phyloP scores from a whole-genome alignment of 2,797 vertebrate species.

The Apogon talboti region DNA sequence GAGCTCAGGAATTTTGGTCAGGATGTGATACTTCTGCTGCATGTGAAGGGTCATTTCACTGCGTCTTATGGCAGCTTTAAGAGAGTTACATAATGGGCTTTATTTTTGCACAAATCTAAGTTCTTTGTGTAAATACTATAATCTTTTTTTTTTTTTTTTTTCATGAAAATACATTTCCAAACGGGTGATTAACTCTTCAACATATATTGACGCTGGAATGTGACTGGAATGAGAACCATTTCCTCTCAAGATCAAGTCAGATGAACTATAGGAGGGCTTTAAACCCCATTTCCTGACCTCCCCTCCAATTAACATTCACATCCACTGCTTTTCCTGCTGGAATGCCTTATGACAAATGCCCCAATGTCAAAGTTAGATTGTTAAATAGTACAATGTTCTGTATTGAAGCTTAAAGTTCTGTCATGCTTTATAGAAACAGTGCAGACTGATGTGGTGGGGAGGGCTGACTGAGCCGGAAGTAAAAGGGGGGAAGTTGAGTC shows the following conservation, averaged over 20 bases:
- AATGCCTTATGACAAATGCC: slow-evolving; percentile 1
- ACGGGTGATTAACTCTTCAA: background rate
- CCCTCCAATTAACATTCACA: slow-evolving; percentile 1
- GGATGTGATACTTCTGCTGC: slow-evolving; percentile 36
- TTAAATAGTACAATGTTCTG: slow-evolving; percentile 9
- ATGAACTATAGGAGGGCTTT: slow-evolving; percentile 30
- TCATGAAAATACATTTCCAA: background rate
- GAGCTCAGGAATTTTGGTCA: slow-evolving; percentile 27
- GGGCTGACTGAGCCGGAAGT: slow-evolving; percentile 40
- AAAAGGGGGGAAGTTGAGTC: slow-evolving; percentile 49
- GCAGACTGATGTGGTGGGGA: slow-evolving; percentile 25
- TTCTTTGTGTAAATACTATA: slow-evolving; percentile 1
- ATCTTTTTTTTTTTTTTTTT: background rate
- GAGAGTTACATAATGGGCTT: slow-evolving; percentile 22
- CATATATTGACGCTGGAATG: slow-evolving; percentile 46
- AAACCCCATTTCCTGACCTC: slow-evolving; percentile 39
- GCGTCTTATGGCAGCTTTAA: background rate
- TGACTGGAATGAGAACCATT: slow-evolving; percentile 60
- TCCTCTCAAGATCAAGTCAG: slow-evolving; percentile 52
- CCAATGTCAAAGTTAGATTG: slow-evolving; percentile 7
- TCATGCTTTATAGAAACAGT: slow-evolving; percentile 23
- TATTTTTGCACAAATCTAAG: slow-evolving; percentile 1
- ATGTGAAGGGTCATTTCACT: slow-evolving; percentile 1
- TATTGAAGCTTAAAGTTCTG: slow-evolving; percentile 10
- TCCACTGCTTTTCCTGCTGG: slow-evolving; percentile 9